Conservation (phyloP, 2,797 vertebrate genomes). For the Clamator glandarius region DNA sequence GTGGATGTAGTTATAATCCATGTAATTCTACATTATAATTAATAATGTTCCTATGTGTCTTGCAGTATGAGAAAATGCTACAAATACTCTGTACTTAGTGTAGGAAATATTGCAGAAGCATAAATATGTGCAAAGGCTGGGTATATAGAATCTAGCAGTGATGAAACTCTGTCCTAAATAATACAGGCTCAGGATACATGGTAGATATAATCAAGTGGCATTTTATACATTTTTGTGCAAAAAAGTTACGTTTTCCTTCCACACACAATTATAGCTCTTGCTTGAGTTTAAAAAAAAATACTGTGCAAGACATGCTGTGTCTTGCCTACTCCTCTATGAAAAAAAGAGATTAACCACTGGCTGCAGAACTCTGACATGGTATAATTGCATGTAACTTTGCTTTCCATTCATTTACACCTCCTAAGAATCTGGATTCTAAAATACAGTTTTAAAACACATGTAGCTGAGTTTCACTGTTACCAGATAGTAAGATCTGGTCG, state of each 20-base stretch:
- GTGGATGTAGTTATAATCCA: not conserved
- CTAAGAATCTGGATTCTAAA: not conserved
- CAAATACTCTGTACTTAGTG: not conserved
- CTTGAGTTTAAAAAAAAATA: not conserved
- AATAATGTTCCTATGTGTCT: not conserved
- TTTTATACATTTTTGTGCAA: not conserved
- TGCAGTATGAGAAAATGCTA: not conserved
- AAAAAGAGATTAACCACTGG: not conserved
- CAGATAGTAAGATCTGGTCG: constrained; percentile 77
- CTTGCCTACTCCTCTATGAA: not conserved
- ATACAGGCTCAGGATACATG: fast-evolving
- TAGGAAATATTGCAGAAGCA: constrained; percentile 1
- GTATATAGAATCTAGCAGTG: not conserved
- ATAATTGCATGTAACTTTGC: not conserved
- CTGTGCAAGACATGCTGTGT: not conserved
- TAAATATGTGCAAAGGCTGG: not conserved
- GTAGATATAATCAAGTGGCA: not conserved
- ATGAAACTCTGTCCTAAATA: not conserved
- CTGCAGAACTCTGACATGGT: not conserved
- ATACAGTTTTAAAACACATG: not conserved
- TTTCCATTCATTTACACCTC: not conserved
- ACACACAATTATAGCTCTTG: not conserved
- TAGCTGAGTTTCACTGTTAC: constrained; percentile 57
- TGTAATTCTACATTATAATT: not conserved
- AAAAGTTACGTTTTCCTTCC: not conserved